Percentiles rank a stretch among this genome's conserved stretches.
phyloP scores from a whole-genome alignment of 2,888 invertebrate species.

The Galerucella nymphaeae region DNA sequence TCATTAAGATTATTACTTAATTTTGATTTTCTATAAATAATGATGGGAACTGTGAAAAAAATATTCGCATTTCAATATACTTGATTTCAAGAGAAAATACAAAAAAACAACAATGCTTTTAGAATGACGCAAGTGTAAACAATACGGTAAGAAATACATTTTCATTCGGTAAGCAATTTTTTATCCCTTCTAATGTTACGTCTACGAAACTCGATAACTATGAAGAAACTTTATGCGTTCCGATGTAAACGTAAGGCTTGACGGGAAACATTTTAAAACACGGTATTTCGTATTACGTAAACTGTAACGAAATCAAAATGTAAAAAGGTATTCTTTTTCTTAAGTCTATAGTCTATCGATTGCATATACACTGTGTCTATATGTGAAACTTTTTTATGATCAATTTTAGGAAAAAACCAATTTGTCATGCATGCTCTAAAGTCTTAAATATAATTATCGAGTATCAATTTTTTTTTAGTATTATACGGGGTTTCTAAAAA shows the following conservation, averaged over 20 bases:
- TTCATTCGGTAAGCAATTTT: conserved; percentile 1
- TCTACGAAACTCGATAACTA: background rate
- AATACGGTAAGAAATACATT: conserved; percentile 2
- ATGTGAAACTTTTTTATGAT: too few species aligned
- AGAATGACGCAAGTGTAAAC: conserved; percentile 1
- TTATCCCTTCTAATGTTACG: conserved; percentile 2
- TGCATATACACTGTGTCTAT: too few species aligned
- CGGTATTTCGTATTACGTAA: background rate
- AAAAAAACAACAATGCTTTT: background rate
- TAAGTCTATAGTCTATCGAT: too few species aligned
- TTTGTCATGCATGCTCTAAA: too few species aligned
- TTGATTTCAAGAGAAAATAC: background rate
- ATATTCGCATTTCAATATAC: background rate
- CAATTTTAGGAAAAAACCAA: too few species aligned
- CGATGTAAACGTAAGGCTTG: background rate
- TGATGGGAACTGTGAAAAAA: background rate
- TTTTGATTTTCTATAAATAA: background rate
- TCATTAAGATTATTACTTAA: background rate
- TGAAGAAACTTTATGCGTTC: background rate
- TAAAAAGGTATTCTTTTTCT: too few species aligned
- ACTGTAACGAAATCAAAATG: background rate
- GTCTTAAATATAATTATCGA: too few species aligned
- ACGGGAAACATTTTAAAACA: background rate
- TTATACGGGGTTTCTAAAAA: too few species aligned
- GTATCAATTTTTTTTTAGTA: too few species aligned